Evolutionary conservation across 2,888 invertebrate species (phyloP).

Genomic region (Synergus itoensis): DNA sequence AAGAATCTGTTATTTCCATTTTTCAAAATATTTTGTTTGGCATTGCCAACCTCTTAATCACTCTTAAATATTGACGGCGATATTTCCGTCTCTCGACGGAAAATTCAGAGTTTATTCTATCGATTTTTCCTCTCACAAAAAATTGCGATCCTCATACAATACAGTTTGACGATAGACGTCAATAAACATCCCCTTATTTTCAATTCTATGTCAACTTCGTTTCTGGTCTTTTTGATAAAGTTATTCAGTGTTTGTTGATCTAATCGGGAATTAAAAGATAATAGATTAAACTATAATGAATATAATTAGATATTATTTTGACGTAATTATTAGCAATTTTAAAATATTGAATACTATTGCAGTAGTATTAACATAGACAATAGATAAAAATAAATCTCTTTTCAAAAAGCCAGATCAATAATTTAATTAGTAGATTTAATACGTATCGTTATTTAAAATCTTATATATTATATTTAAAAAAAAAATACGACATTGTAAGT

Average conservation of each 20-base stretch:
- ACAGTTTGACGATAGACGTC: constrained; percentile 4
- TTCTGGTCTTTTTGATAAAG: neutral
- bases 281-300: neutral
- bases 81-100: constrained; percentile 12
- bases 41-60: constrained; percentile 30
- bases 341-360: too few relatives aligned
- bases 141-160: constrained; percentile 8
- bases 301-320: too few relatives aligned
- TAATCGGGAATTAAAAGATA: neutral
- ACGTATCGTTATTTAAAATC: neutral
- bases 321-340: too few relatives aligned
- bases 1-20: neutral
- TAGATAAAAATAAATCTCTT: neutral
- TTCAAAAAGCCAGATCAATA: neutral
- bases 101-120: constrained; percentile 41
- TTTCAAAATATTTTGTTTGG: constrained; percentile 17
- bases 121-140: constrained; percentile 36
- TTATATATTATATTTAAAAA: neutral
- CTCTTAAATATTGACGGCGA: constrained; percentile 47
- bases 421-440: neutral
- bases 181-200: constrained; percentile 15
- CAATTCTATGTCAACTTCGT: neutral
- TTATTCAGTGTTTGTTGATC: neutral
- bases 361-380: too few relatives aligned
- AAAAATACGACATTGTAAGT: too few relatives aligned